Evolutionary conservation across 2,797 vertebrate species (phyloP).

Genomic region (Myotis planiceps): DNA sequence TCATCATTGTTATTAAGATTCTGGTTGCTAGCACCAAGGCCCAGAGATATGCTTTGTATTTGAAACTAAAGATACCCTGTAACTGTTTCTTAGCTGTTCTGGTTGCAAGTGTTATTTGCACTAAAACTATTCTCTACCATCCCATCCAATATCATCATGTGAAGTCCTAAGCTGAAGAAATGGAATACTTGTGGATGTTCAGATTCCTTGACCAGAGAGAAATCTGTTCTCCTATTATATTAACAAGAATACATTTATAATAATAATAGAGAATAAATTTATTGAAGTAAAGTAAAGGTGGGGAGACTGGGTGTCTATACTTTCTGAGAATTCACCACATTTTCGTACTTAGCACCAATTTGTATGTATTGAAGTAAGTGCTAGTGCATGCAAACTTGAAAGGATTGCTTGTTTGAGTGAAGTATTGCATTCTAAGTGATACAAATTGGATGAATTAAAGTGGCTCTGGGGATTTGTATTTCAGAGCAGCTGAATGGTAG

Average conservation of each 20-base stretch:
- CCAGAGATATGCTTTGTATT: not conserved
- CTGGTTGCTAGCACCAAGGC: constrained; percentile 4
- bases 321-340: not conserved
- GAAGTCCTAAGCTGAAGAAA: not conserved
- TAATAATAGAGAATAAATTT: not conserved
- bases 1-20: not conserved
- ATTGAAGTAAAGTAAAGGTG: not conserved
- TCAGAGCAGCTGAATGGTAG: constrained; percentile 38
- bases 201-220: not conserved
- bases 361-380: not conserved
- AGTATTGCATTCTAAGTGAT: constrained; percentile 30
- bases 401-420: constrained; percentile 44
- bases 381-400: constrained; percentile 12
- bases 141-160: not conserved
- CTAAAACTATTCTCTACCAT: not conserved
- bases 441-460: constrained; percentile 55
- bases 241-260: not conserved
- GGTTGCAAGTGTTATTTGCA: not conserved
- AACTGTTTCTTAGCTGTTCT: not conserved
- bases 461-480: constrained; percentile 29
- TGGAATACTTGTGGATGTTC: not conserved
- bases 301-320: not conserved
- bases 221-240: not conserved
- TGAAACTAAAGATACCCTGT: not conserved
- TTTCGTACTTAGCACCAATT: constrained; percentile 9